Conservation (phyloP, 2,113 vertebrate genomes). For the Catharus fuscescens region DNA sequence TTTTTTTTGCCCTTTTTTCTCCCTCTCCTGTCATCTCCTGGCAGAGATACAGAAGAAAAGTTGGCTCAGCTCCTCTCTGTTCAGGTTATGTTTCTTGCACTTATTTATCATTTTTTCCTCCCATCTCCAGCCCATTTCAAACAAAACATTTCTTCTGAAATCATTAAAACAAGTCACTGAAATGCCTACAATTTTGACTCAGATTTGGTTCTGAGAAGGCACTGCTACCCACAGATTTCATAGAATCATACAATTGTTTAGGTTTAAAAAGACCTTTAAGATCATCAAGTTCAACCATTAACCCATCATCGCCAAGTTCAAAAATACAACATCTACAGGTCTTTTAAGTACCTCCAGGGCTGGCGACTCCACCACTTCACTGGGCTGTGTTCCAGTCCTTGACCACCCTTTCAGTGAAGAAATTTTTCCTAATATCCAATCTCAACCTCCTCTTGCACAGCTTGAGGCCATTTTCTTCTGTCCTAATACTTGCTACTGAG, state of each 20-base stretch:
- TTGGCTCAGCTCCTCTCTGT: background rate
- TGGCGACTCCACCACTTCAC: too few relatives aligned
- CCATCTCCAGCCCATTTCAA: background rate
- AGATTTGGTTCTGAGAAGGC: background rate
- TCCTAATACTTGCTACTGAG: background rate
- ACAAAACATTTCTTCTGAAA: background rate
- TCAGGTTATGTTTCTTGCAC: background rate
- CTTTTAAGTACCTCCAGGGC: background rate
- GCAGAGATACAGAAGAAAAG: background rate
- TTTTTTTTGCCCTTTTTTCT: background rate
- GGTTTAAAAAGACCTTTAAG: background rate
- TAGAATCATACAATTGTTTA: background rate
- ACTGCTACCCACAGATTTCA: background rate
- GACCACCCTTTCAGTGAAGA: background rate
- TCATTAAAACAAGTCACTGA: background rate
- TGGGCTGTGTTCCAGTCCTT: background rate
- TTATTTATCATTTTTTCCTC: background rate
- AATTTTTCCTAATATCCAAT: background rate
- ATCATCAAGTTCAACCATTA: background rate
- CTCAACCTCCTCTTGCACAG: background rate
- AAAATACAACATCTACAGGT: background rate
- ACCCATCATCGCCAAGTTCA: background rate
- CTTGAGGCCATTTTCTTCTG: background rate
- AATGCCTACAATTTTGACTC: background rate
- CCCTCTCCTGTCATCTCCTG: background rate